phyloP scores from a whole-genome alignment of 2,888 invertebrate genomes.

The Reticulitermes lucifugus region DNA sequence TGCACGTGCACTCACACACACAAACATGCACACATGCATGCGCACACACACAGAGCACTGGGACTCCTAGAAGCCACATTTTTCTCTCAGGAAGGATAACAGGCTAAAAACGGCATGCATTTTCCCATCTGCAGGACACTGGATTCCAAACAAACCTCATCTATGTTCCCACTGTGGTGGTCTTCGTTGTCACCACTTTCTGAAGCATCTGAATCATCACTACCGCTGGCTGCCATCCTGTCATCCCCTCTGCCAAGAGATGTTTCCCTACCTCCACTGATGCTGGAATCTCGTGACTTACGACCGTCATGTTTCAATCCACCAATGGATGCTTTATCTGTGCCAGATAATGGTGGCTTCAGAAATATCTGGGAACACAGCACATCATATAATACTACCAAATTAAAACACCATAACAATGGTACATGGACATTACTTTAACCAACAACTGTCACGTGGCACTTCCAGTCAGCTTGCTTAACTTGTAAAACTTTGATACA shows the following conservation, averaged over 20 bases:
- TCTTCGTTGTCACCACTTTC: conserved; percentile 50
- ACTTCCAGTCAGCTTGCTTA: too few species aligned
- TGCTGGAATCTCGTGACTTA: conserved; percentile 10
- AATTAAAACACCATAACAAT: too few species aligned
- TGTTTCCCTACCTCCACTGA: neutral
- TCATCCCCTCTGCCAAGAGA: conserved; percentile 16
- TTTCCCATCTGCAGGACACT: neutral
- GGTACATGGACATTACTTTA: too few species aligned
- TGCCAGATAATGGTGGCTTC: conserved; percentile 43
- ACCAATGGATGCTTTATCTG: conserved; percentile 27
- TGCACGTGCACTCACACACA: too few species aligned
- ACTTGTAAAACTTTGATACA: too few species aligned
- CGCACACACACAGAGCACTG: too few species aligned
- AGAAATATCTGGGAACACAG: conserved; percentile 45
- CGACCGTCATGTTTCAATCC: conserved; percentile 13
- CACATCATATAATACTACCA: too few species aligned
- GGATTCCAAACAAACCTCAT: neutral
- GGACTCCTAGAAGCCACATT: too few species aligned
- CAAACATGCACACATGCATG: too few species aligned
- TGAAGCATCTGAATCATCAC: conserved; percentile 49
- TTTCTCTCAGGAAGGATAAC: too few species aligned
- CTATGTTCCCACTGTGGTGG: conserved; percentile 48
- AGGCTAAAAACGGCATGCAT: neutral
- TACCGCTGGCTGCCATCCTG: conserved; percentile 14
- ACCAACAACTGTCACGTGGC: too few species aligned